Conservation (phyloP, 2,888 invertebrate genomes). For the Coelogynopora nodosa region DNA sequence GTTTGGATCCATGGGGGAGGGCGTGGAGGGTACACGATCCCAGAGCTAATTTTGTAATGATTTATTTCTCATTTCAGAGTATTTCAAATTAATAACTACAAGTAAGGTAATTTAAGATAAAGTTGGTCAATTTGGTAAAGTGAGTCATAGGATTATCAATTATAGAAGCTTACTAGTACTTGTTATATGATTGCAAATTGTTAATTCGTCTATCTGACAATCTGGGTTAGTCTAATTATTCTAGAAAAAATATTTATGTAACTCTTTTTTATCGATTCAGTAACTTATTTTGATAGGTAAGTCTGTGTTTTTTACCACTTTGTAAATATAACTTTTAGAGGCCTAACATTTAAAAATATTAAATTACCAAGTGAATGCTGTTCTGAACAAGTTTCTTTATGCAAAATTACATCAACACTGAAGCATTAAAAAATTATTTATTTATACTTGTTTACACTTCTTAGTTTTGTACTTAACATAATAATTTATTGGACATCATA, state of each 20-base stretch:
- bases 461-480: too few species aligned
- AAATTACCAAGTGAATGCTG: neutral
- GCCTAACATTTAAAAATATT: neutral
- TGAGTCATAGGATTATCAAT: neutral
- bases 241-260: neutral
- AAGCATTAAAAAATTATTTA: neutral
- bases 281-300: neutral
- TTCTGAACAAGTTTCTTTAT: neutral
- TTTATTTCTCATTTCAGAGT: neutral
- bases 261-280: neutral
- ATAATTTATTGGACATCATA: too few species aligned
- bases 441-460: neutral
- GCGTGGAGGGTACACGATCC: too few species aligned
- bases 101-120: neutral
- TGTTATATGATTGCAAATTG: neutral
- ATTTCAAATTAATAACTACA: neutral
- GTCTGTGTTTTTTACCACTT: neutral
- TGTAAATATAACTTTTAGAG: neutral
- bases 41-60: too few species aligned
- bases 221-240: neutral
- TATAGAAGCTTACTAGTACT: neutral
- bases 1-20: too few species aligned
- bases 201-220: neutral
- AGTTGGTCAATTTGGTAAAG: neutral
- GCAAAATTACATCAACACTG: neutral